Base-by-base conservation (phyloP, 2,113 vertebrate genomes). In the Nansenia antarctica region DNA sequence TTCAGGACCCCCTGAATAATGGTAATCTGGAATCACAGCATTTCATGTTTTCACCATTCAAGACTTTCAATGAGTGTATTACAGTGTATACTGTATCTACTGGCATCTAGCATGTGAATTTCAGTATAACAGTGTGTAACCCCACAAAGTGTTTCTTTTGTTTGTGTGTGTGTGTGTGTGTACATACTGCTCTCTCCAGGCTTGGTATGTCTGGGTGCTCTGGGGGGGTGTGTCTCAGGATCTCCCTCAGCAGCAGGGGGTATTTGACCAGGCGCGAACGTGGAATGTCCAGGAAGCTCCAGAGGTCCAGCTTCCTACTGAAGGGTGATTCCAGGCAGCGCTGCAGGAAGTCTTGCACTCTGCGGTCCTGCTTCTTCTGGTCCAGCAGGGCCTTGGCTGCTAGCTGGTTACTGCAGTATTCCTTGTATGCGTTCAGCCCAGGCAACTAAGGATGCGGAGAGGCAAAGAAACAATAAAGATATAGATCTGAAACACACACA, bases 251-350 rank as follows among this genome's bases (percentile, higher is more conserved):
- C 35, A 99, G 91, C 32, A 99, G 91, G 0, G 98, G 98, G 78
- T 99, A 99, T 57, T 99, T 99, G 77, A 99, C 95, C 27, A 99
- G 90, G 1, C 97, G 94, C 42, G 96, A 98, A 29, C 97, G 94
- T 0, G 98, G 98, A 64, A 99, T 97, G 86, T 99, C 98, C 80
- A 99, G 79, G 87, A 99, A 99, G 87, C 96, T 99, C 98, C 98
- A 99, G 0, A 99, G 93, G 85, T 99, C 98, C 39, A 99, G 85
- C 88, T 98, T 99, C 64, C 98, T 91, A 88, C 98, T 99, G 87
- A 99, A 99, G 1, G 98, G 98, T 0, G 98, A 99, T 86, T 99
- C 98, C 0, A 98, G 91, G 81, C 98, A 99, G n/a, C 98, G 94
- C 82, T 98, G 98, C 31, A 99, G 92, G 82, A 99, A 99, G 87